Evolutionary conservation across 2,797 vertebrate genomes (phyloP).

Genomic region (Anolis apletophallus): DNA sequence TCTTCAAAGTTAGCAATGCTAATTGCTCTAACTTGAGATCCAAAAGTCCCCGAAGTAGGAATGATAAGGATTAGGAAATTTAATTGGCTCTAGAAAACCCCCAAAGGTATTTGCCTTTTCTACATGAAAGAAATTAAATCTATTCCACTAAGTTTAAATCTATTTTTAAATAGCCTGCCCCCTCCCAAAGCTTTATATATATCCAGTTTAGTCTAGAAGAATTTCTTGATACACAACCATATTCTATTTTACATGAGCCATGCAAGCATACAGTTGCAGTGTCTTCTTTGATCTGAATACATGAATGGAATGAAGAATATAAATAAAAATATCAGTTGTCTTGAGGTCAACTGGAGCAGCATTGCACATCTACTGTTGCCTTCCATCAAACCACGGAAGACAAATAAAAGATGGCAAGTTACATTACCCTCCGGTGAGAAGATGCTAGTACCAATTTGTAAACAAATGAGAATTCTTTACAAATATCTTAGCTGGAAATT

Average conservation of each 20-base stretch:
- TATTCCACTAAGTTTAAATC: conserved; percentile 9
- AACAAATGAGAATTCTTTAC: conserved; percentile 74
- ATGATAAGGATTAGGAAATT: conserved; percentile 47
- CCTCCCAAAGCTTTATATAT: background rate
- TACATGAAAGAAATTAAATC: conserved; percentile 52
- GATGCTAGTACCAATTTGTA: conserved; percentile 39
- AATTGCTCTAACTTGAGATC: conserved; percentile 42
- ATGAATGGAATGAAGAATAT: conserved; percentile 43
- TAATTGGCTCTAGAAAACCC: conserved; percentile 54
- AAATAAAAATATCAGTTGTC: conserved; percentile 35
- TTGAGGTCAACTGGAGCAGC: conserved; percentile 49
- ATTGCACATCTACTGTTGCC: conserved; percentile 22
- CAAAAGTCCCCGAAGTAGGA: conserved; percentile 47
- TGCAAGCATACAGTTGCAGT: conserved; percentile 21
- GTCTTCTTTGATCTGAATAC: conserved; percentile 39
- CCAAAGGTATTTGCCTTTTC: conserved; percentile 28
- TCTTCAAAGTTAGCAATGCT: conserved; percentile 49
- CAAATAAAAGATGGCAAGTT: conserved; percentile 47
- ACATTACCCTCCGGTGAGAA: conserved; percentile 40
- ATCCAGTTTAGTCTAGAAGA: conserved; percentile 32
- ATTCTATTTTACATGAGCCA: background rate
- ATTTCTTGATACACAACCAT: conserved; percentile 22
- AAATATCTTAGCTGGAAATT: conserved; percentile 64
- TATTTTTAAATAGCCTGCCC: background rate
- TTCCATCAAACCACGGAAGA: conserved; percentile 50